A percentile compares a stretch with the other conserved stretches of the same genome.
phyloP scores from a whole-genome alignment of 2,888 invertebrate species.

The Meganola albula region DNA sequence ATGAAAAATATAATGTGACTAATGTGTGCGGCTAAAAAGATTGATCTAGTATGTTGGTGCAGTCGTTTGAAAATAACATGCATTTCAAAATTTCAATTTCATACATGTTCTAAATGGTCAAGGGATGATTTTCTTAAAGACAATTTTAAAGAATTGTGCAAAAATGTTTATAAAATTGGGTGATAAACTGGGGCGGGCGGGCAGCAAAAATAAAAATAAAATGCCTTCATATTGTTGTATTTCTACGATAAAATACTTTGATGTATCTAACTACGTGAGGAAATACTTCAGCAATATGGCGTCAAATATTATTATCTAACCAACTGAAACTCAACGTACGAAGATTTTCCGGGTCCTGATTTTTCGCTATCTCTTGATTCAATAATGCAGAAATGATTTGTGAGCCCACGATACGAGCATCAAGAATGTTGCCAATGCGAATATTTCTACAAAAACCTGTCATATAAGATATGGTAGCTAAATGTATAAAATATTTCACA shows the following conservation, averaged over 20 bases:
- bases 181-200: too few relatives aligned
- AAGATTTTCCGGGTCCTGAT: constrained; percentile 33
- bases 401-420: constrained; percentile 20
- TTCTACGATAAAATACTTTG: not conserved
- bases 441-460: constrained; percentile 18
- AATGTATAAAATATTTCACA: constrained; percentile 15
- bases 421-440: constrained; percentile 21
- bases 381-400: constrained; percentile 46
- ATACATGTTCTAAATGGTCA: too few relatives aligned
- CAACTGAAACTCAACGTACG: constrained; percentile 21
- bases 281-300: constrained; percentile 6
- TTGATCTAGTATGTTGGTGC: too few relatives aligned
- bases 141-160: too few relatives aligned
- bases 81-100: too few relatives aligned
- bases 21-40: too few relatives aligned
- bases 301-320: constrained; percentile 28
- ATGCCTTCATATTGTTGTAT: too few relatives aligned
- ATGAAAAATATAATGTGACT: too few relatives aligned
- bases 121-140: too few relatives aligned
- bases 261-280: constrained; percentile 1
- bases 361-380: constrained; percentile 37
- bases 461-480: constrained; percentile 4
- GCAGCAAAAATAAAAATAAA: too few relatives aligned
- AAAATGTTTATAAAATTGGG: too few relatives aligned
- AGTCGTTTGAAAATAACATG: too few relatives aligned